Conservation (phyloP, 2,797 vertebrate species). For the Catamblyrhynchus diadema region DNA sequence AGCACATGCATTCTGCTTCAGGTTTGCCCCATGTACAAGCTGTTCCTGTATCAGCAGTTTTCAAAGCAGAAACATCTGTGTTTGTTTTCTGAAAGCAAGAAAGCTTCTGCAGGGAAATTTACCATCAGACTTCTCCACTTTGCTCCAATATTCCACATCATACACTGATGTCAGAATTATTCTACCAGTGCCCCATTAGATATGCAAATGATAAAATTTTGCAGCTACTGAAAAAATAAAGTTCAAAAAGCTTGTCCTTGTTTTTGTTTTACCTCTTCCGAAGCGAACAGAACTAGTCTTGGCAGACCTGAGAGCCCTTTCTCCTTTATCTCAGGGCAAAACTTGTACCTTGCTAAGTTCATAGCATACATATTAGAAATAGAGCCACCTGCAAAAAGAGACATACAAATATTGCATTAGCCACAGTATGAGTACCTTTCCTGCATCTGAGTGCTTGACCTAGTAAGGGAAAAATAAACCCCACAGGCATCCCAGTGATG, state of each 20-base stretch:
- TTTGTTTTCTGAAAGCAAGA: background rate
- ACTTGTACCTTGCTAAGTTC: conserved; percentile 83
- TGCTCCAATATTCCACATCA: background rate
- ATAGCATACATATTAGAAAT: conserved; percentile 90
- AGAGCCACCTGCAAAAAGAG: conserved; percentile 81
- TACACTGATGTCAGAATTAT: background rate
- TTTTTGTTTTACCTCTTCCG: conserved; percentile 78
- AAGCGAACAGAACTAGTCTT: conserved; percentile 82
- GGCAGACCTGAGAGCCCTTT: conserved; percentile 79
- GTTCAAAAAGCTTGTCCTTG: background rate
- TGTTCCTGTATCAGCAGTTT: background rate
- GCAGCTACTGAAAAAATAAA: background rate
- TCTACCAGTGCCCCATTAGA: background rate
- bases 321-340: conserved; percentile 84
- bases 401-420: background rate
- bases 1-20: background rate
- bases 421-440: background rate
- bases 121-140: background rate
- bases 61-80: background rate
- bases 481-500: background rate
- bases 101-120: background rate
- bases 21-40: background rate
- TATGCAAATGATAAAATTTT: background rate
- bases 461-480: background rate
- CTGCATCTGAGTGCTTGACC: background rate